phyloP scores from a whole-genome alignment of 2,113 vertebrate species.

The Ovis aries region DNA sequence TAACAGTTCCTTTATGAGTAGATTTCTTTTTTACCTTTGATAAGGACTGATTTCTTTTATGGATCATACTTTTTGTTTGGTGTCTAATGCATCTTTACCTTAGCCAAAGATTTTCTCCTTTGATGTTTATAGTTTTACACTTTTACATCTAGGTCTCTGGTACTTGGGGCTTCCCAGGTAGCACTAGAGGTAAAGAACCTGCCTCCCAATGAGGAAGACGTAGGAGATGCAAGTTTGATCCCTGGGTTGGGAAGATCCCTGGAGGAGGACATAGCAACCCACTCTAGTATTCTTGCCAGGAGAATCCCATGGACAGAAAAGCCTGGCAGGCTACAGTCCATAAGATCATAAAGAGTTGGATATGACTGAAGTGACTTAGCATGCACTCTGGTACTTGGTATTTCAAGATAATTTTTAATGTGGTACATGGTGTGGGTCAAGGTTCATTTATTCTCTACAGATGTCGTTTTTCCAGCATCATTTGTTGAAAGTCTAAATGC shows the following conservation, averaged over 20 bases:
- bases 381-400: background rate
- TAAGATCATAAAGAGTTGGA: background rate
- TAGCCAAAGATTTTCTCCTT: background rate
- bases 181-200: background rate
- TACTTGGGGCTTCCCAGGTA: background rate
- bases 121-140: background rate
- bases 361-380: background rate
- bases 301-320: background rate
- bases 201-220: background rate
- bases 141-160: background rate
- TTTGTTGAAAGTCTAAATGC: background rate
- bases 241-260: background rate
- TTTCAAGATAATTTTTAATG: background rate
- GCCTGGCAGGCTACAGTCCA: background rate
- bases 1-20: background rate
- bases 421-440: background rate
- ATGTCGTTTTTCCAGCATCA: background rate
- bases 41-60: background rate
- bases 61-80: background rate
- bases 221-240: rapidly evolving
- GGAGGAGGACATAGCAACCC: background rate
- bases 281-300: background rate
- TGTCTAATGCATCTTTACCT: background rate
- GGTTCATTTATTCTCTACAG: background rate
- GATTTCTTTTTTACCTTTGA: background rate